A percentile compares a stretch with the other conserved stretches of the same genome.
These are phyloP conservation scores for Catharus ustulatus DNA, from an alignment of 2,797 vertebrate genomes.

Conservation along the genomic window DNA sequence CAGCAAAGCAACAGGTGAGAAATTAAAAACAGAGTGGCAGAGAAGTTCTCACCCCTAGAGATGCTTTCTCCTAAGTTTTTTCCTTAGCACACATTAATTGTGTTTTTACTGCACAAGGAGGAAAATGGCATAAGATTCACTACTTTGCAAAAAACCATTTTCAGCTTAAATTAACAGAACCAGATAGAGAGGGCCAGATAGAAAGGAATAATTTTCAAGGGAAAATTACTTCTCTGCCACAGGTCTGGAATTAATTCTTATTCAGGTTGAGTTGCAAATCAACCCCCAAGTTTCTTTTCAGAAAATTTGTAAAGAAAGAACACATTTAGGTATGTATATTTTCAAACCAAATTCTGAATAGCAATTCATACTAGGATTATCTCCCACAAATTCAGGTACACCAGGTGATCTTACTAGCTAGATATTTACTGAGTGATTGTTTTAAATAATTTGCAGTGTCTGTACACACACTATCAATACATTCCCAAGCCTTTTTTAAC, in stretches of 20 bases:
- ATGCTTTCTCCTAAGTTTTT: neutral
- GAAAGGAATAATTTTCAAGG: constrained; percentile 1
- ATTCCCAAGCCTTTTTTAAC: neutral
- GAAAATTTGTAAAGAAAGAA: neutral
- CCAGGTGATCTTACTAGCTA: neutral
- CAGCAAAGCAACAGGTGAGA: constrained; percentile 5
- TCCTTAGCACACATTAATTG: neutral
- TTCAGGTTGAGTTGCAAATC: constrained; percentile 4
- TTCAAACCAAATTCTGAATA: neutral
- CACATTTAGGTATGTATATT: neutral
- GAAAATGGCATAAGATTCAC: neutral
- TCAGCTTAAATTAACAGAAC: constrained; percentile 23
- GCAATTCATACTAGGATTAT: neutral
- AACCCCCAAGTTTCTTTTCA: neutral
- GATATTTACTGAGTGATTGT: neutral
- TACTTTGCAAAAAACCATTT: neutral
- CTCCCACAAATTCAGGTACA: neutral
- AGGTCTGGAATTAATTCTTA: constrained; percentile 20
- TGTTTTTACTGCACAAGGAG: neutral
- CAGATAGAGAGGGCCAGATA: neutral
- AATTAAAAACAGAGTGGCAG: neutral
- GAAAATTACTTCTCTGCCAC: constrained; percentile 12
- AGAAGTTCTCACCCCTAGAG: neutral
- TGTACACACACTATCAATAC: neutral
- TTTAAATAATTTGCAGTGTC: neutral